Base-by-base conservation (phyloP, 2,113 vertebrate genomes). In the Crotophaga sulcirostris region DNA sequence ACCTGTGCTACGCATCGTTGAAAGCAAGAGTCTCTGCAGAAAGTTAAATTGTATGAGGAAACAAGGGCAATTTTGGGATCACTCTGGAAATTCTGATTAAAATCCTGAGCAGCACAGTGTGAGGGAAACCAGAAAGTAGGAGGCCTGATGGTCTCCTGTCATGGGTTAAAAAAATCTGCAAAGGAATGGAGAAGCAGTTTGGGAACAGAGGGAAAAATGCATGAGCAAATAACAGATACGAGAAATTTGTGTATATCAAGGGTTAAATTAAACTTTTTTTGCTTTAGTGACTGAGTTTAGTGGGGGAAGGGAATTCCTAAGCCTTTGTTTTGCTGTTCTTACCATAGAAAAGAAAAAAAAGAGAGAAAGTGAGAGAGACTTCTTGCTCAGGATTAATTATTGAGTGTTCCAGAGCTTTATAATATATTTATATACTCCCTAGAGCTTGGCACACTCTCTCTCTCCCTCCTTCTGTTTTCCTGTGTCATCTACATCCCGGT, bases 351-450 rank as follows among this genome's bases (percentile, higher is more conserved):
- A 7, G 5, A 74, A 58, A 38, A 36, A 17, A 24, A 21, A 19
- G 0, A 55, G 5, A 75, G 9, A 84, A 67, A 82, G 18, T 19
- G 17, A 83, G 47, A 74, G 55, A 73, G 33, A 66, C 33, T 95
- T 91, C 63, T 91, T 91, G 51, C 67, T 95, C 33, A 55, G 64
- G 76, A 95, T 95, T 90, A 97, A 96, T 96, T 93, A 95, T 88
- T 94, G 85, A 96, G 64, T 34, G 17, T 78, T 94, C 56, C 85
- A 90, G 56, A 54, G 64, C 52, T 95, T 93, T 86, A 93, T 95
- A 78, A 93, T 87, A 93, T 90, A 96, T 97, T 94, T 91, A 94
- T 96, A 64, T n/a, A 64, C n/a, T 94, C 69, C 66, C 62, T 52
- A 56, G 77, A 89, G 60, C 25, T 24, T 36, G 19, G 13, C 55